phyloP scores from a whole-genome alignment of 2,113 vertebrate genomes.

The Hypanus sabinus region DNA sequence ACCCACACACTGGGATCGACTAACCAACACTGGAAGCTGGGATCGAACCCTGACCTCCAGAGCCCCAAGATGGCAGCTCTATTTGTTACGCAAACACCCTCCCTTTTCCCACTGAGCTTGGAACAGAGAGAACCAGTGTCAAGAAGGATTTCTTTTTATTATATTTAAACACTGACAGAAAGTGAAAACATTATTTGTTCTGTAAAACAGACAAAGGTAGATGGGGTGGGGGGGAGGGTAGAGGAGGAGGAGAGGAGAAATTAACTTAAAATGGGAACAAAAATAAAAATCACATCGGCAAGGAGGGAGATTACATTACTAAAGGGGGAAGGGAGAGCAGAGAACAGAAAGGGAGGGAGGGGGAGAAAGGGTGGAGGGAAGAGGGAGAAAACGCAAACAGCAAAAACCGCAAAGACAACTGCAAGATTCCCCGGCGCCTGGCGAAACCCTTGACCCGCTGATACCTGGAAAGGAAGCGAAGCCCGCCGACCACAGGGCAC shows the following conservation, averaged over 20 bases:
- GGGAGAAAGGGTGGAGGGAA: background rate
- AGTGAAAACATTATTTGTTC: background rate
- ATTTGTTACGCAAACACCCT: too few relatives aligned
- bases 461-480: slow-evolving; percentile 45
- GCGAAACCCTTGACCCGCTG: too few relatives aligned
- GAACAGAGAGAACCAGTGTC: too few relatives aligned
- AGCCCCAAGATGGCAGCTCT: too few relatives aligned
- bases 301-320: background rate
- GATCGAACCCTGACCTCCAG: too few relatives aligned
- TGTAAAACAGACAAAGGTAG: background rate
- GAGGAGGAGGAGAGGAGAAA: too few relatives aligned
- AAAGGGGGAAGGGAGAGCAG: background rate
- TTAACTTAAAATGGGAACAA: background rate
- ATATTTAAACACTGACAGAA: background rate
- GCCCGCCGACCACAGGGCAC: background rate
- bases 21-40: too few relatives aligned
- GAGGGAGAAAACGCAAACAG: background rate
- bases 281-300: background rate
- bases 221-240: background rate
- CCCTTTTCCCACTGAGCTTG: too few relatives aligned
- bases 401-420: background rate
- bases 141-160: too few relatives aligned
- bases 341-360: background rate
- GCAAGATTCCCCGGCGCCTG: too few relatives aligned
- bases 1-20: too few relatives aligned